Evolutionary conservation across 2,888 invertebrate species (phyloP), one percentile per base, ranked within the genome.

Genomic region (Micropterix aruncella): DNA sequence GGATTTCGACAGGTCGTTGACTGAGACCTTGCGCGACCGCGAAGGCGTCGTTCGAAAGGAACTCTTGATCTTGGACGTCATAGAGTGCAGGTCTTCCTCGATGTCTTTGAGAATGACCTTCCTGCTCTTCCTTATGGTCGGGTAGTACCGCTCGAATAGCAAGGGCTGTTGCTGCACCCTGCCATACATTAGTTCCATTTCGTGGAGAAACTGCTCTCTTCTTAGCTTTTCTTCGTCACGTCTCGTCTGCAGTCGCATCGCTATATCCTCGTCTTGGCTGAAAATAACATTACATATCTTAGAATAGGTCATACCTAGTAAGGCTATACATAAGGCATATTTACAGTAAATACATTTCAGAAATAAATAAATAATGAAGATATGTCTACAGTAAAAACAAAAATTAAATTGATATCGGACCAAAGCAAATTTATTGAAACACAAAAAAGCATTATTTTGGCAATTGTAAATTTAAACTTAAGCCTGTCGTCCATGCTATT

Each of bases 121-220:
- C 44, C 46, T 47, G 44, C 44, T 44, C 44, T 40, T 27, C 36
- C 15, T 19, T 19, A 64, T 53, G 1, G 79, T 79, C 47, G 79
- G 77, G 39, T 80, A 79, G 55, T 78, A 78, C 49, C 82, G 64
- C 58, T 83, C 81, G 54, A 83, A 83, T 3, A 83, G 69, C 53
- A 81, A 75, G 1, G 83, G 83, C 52, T 82, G 82, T 51, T 73
- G 73, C 44, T 77, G 77, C 1, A 83, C 83, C 50, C 83, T 67
- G 16, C 78, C 77, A 49, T 80, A 65, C 82, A 83, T 83, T 50
- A 77, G 58, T 55, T 82, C 79, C 83, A 83, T 83, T 53, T 80
- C 76, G 48, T 80, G 70, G 1, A 74, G 70, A 54, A 80, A 79
- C 55, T 80, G 79, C 55, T 82, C 80, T 15, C 74, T 72, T 47